Base-by-base conservation (phyloP, 1,140 invertebrate genomes). In the Bombus picipes region DNA sequence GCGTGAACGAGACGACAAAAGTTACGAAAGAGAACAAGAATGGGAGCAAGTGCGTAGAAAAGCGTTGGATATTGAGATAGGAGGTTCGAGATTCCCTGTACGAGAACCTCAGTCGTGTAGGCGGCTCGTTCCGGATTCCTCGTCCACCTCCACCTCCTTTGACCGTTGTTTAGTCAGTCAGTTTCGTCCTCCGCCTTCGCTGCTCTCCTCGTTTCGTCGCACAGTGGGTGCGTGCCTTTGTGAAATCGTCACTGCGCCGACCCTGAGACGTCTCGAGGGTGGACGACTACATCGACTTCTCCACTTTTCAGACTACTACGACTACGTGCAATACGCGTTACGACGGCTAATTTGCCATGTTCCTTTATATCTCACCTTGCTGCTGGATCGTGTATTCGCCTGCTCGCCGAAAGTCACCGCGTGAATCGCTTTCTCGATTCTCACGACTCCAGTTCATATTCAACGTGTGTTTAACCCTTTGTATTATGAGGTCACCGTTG, bases 121-220 rank as follows among this genome's bases (percentile, higher is more conserved):
- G 89, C 87, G 83, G 86, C 87, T 90, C 85, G 85, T 88, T 88
- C 85, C 87, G 87, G 87, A 89, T 87, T 90, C 88, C 72, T 82
- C 18, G 47, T 78, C 62, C 73, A 81, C 74, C 76, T 85, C 73
- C 65, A n/a, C 66, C 28, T 71, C 74, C 37, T 43, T 65, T 6
- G 32, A 47, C 39, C 53, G 77, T 85, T 68, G 43, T 87, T 78
- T 57, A 79, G 73, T 22, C 53, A 62, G 80, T 66, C 81, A 65
- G 70, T 86, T 76, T 88, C 80, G 81, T 79, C 70, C 74, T 72
- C 81, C 53, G 57, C 73, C 77, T 72, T 65, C 41, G 3, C n/a
- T 62, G 59, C 66, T 39, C 72, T 41, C 74, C 78, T 68, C 53
- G 28, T 73, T 74, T 57, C 62, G 8, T 41, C 34, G 34, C 43